A percentile compares a stretch with the other conserved stretches of the same genome.
Evolutionary conservation across 2,113 vertebrate species (phyloP).

Genomic region (Ophiodon elongatus): DNA sequence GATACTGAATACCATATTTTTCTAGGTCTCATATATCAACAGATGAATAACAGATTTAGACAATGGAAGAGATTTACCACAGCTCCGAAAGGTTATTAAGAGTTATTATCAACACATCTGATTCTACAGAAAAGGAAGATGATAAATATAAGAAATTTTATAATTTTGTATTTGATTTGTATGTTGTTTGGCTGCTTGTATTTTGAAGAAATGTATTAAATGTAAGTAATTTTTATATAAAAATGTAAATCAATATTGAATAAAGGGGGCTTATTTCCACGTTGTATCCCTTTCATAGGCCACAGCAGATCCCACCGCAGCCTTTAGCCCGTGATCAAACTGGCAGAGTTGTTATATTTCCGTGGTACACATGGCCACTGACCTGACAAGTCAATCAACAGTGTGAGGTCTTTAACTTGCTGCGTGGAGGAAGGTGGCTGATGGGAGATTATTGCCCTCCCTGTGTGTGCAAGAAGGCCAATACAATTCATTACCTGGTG

Average conservation of each 20-base stretch:
- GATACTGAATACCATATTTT: conserved; percentile 81
- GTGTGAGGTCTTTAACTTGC: conserved; percentile 33
- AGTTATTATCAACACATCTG: conserved; percentile 79
- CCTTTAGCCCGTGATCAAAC: conserved; percentile 30
- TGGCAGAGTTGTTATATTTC: conserved; percentile 13
- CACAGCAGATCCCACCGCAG: too few relatives aligned
- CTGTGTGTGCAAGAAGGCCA: conserved; percentile 44
- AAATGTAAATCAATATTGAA: conserved; percentile 87
- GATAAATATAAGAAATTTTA: conserved; percentile 87
- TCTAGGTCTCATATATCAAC: conserved; percentile 75
- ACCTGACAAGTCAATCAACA: conserved; percentile 55
- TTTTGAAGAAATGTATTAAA: conserved; percentile 89
- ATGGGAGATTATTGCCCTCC: conserved; percentile 47
- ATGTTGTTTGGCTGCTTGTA: conserved; percentile 89
- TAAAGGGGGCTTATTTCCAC: conserved; percentile 87
- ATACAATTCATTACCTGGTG: conserved; percentile 62
- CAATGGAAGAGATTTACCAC: conserved; percentile 70
- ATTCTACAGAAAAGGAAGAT: conserved; percentile 77
- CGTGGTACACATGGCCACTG: conserved; percentile 21
- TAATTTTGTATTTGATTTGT: conserved; percentile 90
- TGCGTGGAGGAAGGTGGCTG: conserved; percentile 44
- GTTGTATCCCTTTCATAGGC: conserved; percentile 25
- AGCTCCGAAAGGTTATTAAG: conserved; percentile 66
- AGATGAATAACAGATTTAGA: conserved; percentile 62
- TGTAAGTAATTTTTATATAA: conserved; percentile 89